Percentiles rank a stretch among this genome's conserved stretches.
These are phyloP conservation scores for Microhierax caerulescens DNA, from an alignment of 2,797 vertebrate genomes.

Conservation along the genomic window DNA sequence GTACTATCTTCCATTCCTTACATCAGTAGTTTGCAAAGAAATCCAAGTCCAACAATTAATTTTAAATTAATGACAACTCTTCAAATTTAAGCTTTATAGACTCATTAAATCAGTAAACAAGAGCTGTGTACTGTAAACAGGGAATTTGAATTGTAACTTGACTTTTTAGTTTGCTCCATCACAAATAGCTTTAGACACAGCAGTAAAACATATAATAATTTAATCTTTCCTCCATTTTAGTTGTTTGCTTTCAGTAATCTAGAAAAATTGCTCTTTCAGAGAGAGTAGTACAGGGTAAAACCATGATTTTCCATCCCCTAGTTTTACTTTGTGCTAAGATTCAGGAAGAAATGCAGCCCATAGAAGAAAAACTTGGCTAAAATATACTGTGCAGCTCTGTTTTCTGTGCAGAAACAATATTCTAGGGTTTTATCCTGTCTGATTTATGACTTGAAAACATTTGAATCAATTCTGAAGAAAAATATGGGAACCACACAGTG, in stretches of 20 bases:
- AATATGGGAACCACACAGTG: background rate
- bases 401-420: background rate
- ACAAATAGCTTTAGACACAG: background rate
- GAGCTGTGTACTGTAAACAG: background rate
- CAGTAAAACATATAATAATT: background rate
- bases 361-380: background rate
- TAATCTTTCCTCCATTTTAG: background rate
- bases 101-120: background rate
- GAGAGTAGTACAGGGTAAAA: background rate
- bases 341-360: background rate
- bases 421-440: background rate
- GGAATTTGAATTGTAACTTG: background rate
- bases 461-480: background rate
- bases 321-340: background rate
- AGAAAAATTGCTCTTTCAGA: background rate
- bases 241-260: background rate
- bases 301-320: background rate
- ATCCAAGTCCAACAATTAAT: background rate
- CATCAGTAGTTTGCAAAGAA: background rate
- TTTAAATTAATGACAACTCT: background rate
- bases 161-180: background rate
- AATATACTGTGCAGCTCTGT: background rate
- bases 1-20: background rate
- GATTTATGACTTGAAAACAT: background rate
- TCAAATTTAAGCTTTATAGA: background rate